Base-by-base conservation (phyloP, 1,140 invertebrate species). In the Pinna nobilis region DNA sequence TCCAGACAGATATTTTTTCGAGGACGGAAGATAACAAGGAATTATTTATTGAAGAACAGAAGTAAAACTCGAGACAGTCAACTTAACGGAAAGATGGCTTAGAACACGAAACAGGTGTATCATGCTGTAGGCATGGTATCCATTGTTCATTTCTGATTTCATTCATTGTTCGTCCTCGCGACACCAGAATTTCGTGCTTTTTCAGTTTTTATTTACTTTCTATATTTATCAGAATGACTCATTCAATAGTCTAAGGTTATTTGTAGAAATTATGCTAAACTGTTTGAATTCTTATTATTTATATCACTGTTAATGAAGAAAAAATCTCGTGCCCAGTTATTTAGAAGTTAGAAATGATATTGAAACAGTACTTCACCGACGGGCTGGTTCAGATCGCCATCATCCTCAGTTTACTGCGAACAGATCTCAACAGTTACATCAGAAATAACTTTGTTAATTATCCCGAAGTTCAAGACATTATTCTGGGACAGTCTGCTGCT, bases 361-460 rank as follows among this genome's bases (percentile, higher is more conserved):
- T 86, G 23, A 88, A 88, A 72, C 70, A 87, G 50, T 85, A 83
- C 73, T 87, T 88, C 60, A 82, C 81, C 1, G 94, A 95, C 82
- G 94, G 95, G 88, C 88, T 96, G 57, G 88, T 96, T 20, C 93
- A 95, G 77, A 88, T 96, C 6, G 94, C 94, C 6, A 87, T 96
- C 66, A 89, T 95, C 23, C 89, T 96, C 20, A 95, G 94, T 82
- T 89, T 95, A 5, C 87, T 96, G 15, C 91, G 94, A 78, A 92
- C 94, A 0, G 93, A 95, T 84, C 92, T 94, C 0, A 92, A 93
- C 49, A 92, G 92, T 13, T 92, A 93, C 78, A 85, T 94, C 30
- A 92, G 92, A n/a, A 83, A 91, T 61, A 79, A 82, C 55, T 81
- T 77, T 6, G 91, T 93, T 78, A 89, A 91, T 71, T 87, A 85